These are phyloP conservation scores for Zygothrica quintamaculata DNA, from an alignment of 2,888 invertebrate genomes.

Conservation along the genomic window DNA sequence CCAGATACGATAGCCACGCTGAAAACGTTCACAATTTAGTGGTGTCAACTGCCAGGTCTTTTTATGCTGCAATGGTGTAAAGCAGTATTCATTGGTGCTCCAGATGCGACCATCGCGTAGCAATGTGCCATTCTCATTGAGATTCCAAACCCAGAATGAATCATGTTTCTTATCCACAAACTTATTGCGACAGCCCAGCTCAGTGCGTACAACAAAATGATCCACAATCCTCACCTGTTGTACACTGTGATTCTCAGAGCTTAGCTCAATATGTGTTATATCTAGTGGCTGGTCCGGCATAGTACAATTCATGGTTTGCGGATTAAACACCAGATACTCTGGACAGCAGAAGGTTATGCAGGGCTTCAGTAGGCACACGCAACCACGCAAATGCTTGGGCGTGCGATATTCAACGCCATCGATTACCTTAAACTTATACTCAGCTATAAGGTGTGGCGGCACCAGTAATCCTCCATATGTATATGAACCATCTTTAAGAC, in stretches of 20 bases:
- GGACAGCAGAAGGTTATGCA: constrained; percentile 84
- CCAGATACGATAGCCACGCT: constrained; percentile 76
- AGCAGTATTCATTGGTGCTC: constrained; percentile 77
- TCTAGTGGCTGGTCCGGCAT: constrained; percentile 44
- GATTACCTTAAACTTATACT: constrained; percentile 76
- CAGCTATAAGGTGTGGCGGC: constrained; percentile 67
- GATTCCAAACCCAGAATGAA: constrained; percentile 77
- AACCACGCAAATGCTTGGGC: constrained; percentile 77
- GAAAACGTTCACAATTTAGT: constrained; percentile 74
- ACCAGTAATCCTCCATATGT: constrained; percentile 76
- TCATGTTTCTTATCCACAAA: constrained; percentile 70
- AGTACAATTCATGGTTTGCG: constrained; percentile 60
- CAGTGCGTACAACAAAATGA: constrained; percentile 72
- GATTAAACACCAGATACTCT: constrained; percentile 58
- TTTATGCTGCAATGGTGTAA: constrained; percentile 72
- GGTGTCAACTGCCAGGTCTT: constrained; percentile 72
- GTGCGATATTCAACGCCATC: constrained; percentile 70
- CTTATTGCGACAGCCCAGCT: constrained; percentile 73
- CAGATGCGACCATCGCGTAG: constrained; percentile 59
- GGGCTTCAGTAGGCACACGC: constrained; percentile 79
- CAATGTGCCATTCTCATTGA: constrained; percentile 70
- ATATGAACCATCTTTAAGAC: constrained; percentile 80
- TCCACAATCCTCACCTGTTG: constrained; percentile 59
- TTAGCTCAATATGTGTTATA: constrained; percentile 72
- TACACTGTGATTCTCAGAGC: constrained; percentile 40